A percentile compares a stretch with the other conserved stretches of the same genome.
Evolutionary conservation across 2,888 invertebrate genomes (phyloP).

Genomic region (Oligia latruncula): DNA sequence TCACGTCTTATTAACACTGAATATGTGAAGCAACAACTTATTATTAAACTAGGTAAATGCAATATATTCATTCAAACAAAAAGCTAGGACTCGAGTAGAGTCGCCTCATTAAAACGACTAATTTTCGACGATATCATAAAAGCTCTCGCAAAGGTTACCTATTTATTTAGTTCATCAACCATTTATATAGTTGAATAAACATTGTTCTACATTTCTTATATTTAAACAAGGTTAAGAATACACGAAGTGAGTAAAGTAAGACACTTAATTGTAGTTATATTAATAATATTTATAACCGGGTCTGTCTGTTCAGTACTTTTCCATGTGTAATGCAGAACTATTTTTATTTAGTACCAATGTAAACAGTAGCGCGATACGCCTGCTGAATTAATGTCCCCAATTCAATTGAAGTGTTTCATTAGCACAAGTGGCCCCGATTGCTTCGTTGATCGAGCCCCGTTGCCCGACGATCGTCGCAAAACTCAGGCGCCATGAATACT

Average conservation of each 20-base stretch:
- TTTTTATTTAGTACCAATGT: conserved; percentile 77
- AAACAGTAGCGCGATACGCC: conserved; percentile 81
- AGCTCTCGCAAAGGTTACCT: conserved; percentile 28
- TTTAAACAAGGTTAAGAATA: conserved; percentile 47
- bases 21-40: conserved; percentile 37
- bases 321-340: conserved; percentile 60
- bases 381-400: conserved; percentile 89
- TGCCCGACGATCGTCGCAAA: conserved; percentile 79
- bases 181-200: conserved; percentile 44
- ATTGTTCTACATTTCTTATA: conserved; percentile 44
- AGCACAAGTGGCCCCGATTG: conserved; percentile 90
- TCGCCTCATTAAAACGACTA: conserved; percentile 11
- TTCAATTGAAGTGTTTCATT: conserved; percentile 90
- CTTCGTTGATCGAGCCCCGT: conserved; percentile 85
- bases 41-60: conserved; percentile 22
- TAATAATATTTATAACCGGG: conserved; percentile 21
- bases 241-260: conserved; percentile 25
- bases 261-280: conserved; percentile 30
- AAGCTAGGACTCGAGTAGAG: background rate
- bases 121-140: conserved; percentile 44
- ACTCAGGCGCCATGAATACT: conserved; percentile 74
- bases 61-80: conserved; percentile 8
- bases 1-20: conserved; percentile 53
- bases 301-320: conserved; percentile 46
- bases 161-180: conserved; percentile 42